Base-by-base conservation (phyloP, 2,888 invertebrate genomes). In the Amblyjoppa fuscipennis region DNA sequence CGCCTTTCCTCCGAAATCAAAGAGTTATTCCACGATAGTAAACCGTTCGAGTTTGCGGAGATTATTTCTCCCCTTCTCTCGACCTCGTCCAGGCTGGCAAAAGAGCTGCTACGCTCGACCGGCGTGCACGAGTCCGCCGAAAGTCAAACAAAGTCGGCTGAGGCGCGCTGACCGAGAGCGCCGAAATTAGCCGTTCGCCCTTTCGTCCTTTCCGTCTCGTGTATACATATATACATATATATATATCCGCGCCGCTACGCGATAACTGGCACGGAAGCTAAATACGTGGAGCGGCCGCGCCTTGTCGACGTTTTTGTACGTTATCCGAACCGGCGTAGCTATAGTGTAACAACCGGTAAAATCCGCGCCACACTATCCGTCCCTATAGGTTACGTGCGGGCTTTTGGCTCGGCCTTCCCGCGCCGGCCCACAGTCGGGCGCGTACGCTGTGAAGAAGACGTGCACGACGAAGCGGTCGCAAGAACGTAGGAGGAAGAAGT, bases 71-170 rank as follows among this genome's bases (percentile, higher is more conserved):
- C 51, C 49, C 51, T 76, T 45, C 51, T 38, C 20, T 45, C 25
- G 13, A 9, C 25, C 56, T n/a, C 25, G 9, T 11, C 3, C 1
- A 7, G 20, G 7, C 51, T 51, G 66, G 49, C 76, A 66, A 66
- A 64, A 51, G 76, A 59, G 25, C 28, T 31, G 64, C n/a, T 38
- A 51, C 34, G 51, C 51, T 76, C 66, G 76, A 76, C 49, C 76
- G 76, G 64, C 16, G 66, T 64, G 45, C 64, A 49, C 53, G 56
- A 76, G 56, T 74, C 81, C 80, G 81, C 81, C 77, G 81, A 87
- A 89, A 90, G 90, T 89, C 88, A 90, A 89, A 89, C 87, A 90
- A 87, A 83, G 83, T 76, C 84, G 78, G 20, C 86, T 74, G 53
- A 89, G 88, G 88, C 88, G 75, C 66, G 34, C 70, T 75, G 79